These are phyloP conservation scores for Huso huso DNA, from an alignment of 2,797 vertebrate genomes.

Conservation along the genomic window DNA sequence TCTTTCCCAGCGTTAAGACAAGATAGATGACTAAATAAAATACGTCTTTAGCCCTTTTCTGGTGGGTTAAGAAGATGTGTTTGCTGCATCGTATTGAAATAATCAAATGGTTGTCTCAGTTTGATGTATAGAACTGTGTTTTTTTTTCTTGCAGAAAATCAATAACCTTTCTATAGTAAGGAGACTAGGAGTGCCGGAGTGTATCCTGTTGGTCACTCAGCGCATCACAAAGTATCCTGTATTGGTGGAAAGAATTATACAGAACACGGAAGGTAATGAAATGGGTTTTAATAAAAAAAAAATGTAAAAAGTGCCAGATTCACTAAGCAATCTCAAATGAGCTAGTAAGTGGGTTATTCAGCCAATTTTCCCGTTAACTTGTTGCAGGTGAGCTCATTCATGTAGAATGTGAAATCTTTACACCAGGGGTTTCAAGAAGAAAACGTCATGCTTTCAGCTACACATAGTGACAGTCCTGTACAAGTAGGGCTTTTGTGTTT, in stretches of 20 bases:
- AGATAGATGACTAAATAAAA: not conserved
- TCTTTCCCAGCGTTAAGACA: too few relatives aligned
- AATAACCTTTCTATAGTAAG: slow-evolving; percentile 76
- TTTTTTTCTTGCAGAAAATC: slow-evolving; percentile 66
- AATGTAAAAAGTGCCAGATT: too few relatives aligned
- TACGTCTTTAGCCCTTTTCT: not conserved
- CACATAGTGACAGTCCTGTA: too few relatives aligned
- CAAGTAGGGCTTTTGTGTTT: too few relatives aligned
- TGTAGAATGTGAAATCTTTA: too few relatives aligned
- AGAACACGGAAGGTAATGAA: slow-evolving; percentile 80
- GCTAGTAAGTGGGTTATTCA: too few relatives aligned
- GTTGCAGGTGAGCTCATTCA: too few relatives aligned
- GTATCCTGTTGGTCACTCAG: slow-evolving; percentile 90
- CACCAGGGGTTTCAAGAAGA: too few relatives aligned
- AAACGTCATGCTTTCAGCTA: too few relatives aligned
- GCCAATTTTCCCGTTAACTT: too few relatives aligned
- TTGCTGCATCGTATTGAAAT: not conserved
- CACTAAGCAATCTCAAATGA: too few relatives aligned
- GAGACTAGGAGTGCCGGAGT: slow-evolving; percentile 81
- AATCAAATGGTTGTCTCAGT: not conserved
- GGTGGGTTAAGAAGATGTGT: too few relatives aligned
- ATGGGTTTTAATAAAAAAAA: not conserved
- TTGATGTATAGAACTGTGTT: not conserved
- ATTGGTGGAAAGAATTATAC: slow-evolving; percentile 81
- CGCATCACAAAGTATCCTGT: slow-evolving; percentile 95